phyloP scores from a whole-genome alignment of 2,797 vertebrate genomes.

The Chiloscyllium punctatum region DNA sequence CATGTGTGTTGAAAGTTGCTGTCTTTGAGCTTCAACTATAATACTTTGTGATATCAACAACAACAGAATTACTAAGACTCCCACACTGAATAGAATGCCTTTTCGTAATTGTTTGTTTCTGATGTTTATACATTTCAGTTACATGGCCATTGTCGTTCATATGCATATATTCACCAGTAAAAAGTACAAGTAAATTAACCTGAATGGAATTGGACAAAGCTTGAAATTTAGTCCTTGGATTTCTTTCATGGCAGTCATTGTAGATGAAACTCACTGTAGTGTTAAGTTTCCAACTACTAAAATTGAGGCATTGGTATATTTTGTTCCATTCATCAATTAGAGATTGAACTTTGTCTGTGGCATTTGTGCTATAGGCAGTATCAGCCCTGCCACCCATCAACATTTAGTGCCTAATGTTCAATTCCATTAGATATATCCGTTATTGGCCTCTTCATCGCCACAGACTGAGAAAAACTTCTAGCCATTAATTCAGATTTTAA shows the following conservation, averaged over 20 bases:
- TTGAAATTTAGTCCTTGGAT: neutral
- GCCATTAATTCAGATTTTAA: neutral
- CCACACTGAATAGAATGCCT: neutral
- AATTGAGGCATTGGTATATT: neutral
- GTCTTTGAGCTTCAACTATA: neutral
- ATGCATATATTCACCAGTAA: neutral
- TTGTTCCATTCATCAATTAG: neutral
- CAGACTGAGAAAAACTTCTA: neutral
- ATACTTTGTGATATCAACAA: neutral
- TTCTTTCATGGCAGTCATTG: neutral
- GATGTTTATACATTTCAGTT: neutral
- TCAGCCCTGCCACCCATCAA: neutral
- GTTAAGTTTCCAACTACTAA: neutral
- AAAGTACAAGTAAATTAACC: neutral
- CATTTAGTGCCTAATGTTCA: neutral
- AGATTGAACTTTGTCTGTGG: neutral
- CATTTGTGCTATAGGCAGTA: neutral
- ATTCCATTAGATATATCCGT: neutral
- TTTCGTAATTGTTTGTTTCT: neutral
- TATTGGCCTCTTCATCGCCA: neutral
- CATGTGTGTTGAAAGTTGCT: neutral
- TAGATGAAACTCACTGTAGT: neutral
- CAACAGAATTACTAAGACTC: neutral
- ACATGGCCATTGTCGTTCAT: neutral
- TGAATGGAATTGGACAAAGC: neutral